Evolutionary conservation across 2,888 invertebrate genomes (phyloP).

Genomic region (Fragum whitleyi): DNA sequence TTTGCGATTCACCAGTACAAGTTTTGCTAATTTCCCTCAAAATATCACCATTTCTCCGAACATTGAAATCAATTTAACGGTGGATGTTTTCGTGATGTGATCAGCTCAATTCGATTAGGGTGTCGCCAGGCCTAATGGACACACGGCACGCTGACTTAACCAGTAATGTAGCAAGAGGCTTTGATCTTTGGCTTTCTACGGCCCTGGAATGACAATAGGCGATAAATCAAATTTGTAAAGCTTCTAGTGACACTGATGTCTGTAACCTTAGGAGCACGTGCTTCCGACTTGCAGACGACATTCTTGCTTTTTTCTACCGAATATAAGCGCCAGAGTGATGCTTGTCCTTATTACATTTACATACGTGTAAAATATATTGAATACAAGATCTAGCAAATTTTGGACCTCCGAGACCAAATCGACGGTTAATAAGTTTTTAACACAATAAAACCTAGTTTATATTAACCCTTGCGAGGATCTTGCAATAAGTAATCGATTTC

Average conservation of each 20-base stretch:
- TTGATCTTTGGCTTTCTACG: slow-evolving; percentile 58
- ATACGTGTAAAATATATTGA: no score
- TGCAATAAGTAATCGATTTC: no score
- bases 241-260: slow-evolving; percentile 55
- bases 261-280: slow-evolving; percentile 52
- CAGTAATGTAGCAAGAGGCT: slow-evolving; percentile 57
- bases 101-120: slow-evolving; percentile 65
- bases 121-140: slow-evolving; percentile 66
- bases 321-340: not conserved
- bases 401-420: no score
- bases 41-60: slow-evolving; percentile 48
- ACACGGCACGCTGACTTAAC: slow-evolving; percentile 55
- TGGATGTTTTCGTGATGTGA: slow-evolving; percentile 62
- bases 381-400: not conserved
- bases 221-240: slow-evolving; percentile 64
- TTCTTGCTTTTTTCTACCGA: not conserved
- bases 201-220: slow-evolving; percentile 61
- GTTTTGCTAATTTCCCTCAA: slow-evolving; percentile 55
- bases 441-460: no score
- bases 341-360: slow-evolving; percentile 1
- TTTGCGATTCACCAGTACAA: slow-evolving; percentile 30
- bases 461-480: no score
- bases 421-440: no score
- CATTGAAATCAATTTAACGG: slow-evolving; percentile 67
- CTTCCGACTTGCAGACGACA: slow-evolving; percentile 32